Base-by-base conservation (phyloP, 2,113 vertebrate genomes). In the Taxidea taxus region DNA sequence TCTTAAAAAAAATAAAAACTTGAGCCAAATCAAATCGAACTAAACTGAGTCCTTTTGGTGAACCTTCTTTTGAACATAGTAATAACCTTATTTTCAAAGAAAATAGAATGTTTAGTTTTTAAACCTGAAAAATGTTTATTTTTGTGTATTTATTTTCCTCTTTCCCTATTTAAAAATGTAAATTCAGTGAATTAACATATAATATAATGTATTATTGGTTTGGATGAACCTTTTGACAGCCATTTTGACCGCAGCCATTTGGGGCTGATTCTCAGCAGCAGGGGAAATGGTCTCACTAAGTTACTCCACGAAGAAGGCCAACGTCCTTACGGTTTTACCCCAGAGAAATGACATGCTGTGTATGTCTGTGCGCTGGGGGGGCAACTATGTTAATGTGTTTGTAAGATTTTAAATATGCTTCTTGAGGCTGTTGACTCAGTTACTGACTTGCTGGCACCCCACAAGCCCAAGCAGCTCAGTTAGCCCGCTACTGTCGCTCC, bases 31-130 rank as follows among this genome's bases (percentile, higher is more conserved):
- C 23, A 70, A 39, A 8, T 21, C 86, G 47, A 81, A 25, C 27
- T 47, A 75, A 70, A 56, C 15, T 47, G 47, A 27, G 47, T 42
- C 47, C 87, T 84, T 81, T 54, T 62, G 62, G 49, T n/a, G 29
- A 66, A 66, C 31, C 62, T 66, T 66, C 16, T 34, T 85, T 96
- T 96, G 49, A 58, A 49, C 11, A 39, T 72, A 80, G 20, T n/a
- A 68, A 74, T 39, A 80, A 74, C 31, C 89, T 83, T 37, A 54
- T 84, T 96, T 94, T 90, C 42, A 81, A 85, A 68, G 75, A 86
- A 87, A 81, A 6, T 92, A 75, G 18, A 58, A 6, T 87, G 87
- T 20, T 60, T 91, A 72, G 18, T 85, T 88, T 91, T 47, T 86
- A 60, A 87, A 75, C 3, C 51, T 15, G 44, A 39, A 81, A 68